Percentiles rank a stretch among this genome's conserved stretches.
Conservation (phyloP, 2,113 vertebrate species). For the Hippocampus comes region DNA sequence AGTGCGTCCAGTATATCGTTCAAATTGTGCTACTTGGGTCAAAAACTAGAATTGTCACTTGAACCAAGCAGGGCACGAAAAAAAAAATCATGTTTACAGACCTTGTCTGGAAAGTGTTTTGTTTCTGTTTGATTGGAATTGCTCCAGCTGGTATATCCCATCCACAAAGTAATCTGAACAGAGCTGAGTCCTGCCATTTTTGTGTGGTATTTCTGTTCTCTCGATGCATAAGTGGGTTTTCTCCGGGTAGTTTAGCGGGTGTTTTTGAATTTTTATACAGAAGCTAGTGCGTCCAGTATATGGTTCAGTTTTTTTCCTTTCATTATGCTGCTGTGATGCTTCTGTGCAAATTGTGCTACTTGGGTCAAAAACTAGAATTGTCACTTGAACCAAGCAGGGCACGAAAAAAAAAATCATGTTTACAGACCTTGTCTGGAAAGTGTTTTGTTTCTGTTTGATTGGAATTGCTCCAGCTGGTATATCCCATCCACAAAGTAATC, state of each 20-base stretch:
- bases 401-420: not conserved
- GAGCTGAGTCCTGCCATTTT: too few relatives aligned
- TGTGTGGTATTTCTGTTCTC: too few relatives aligned
- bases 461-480: conserved; percentile 1
- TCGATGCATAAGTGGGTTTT: too few relatives aligned
- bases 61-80: not conserved
- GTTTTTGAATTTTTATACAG: too few relatives aligned
- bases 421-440: not conserved
- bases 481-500: conserved; percentile 1
- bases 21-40: not conserved
- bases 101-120: not conserved
- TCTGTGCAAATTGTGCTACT: not conserved
- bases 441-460: not conserved
- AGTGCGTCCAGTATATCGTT: not conserved
- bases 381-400: not conserved
- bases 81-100: not conserved
- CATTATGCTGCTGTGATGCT: not conserved
- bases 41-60: not conserved
- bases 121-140: not conserved
- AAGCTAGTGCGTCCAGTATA: not conserved
- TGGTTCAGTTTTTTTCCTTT: not conserved
- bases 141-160: not conserved
- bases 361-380: not conserved
- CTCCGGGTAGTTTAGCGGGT: too few relatives aligned
- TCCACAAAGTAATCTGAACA: conserved; percentile 8